Base-by-base conservation (phyloP, 2,113 vertebrate species). In the Phyllopteryx taeniolatus region DNA sequence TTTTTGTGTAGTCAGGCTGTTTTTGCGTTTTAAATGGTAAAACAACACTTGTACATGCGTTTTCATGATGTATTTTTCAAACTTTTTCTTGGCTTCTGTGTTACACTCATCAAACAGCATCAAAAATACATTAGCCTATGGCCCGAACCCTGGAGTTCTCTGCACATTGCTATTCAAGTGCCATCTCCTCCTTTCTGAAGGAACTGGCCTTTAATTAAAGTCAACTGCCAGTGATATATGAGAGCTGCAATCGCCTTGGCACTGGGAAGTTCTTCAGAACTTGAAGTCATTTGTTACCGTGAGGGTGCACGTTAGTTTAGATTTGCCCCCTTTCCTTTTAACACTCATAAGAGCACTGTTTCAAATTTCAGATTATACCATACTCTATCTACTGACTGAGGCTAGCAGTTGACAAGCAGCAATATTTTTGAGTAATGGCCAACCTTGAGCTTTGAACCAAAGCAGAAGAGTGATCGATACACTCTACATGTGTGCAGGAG, bases 211-310 rank as follows among this genome's bases (percentile, higher is more conserved):
- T 67, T 56, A 77, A 70, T 79, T 79, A 77, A 81, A 81, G 69
- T 51, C 57, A 73, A 31, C 69, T 75, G 78, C 72, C 57, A 47
- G 35, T 83, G 79, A 77, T 82, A 49, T 75, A 82, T 78, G 72
- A 68, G 42, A 19, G 63, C 70, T 68, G 67, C 22, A 72, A 73
- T 68, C 15, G 22, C 51, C 67, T 49, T 74, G 74, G 77, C 74
- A 72, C 70, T 7, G 35, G 64, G 22, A 79, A 68, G 51, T 74
- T 70, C 72, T 51, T 64, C 66, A 64, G 47, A 51, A 74, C 67
- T 76, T 71, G 5, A 70, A 49, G 67, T 59, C 54, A 77, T 83
- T 77, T 74, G 71, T 72, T 69, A 75, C 71, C 5, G 64, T 64
- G 70, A 22, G 67, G 62, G 42, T 46, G 63, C 57, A 67, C 62